A percentile compares a stretch with the other conserved stretches of the same genome.
phyloP scores from a whole-genome alignment of 2,797 vertebrate species.

The Lagodon rhomboides region DNA sequence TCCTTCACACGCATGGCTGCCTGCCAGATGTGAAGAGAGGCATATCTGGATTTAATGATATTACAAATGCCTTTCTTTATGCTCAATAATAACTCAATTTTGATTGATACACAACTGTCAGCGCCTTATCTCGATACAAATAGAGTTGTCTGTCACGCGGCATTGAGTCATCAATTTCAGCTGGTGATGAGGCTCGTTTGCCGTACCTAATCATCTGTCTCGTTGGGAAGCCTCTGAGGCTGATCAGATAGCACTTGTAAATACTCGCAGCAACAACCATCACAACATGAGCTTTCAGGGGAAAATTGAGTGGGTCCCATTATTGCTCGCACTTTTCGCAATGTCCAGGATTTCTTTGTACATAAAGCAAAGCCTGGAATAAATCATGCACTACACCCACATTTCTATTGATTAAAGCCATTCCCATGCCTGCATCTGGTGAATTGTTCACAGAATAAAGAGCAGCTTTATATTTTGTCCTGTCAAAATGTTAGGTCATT shows the following conservation, averaged over 20 bases:
- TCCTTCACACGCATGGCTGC: constrained; percentile 87
- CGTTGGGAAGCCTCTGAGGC: constrained; percentile 92
- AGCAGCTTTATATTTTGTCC: constrained; percentile 98
- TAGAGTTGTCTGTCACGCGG: constrained; percentile 96
- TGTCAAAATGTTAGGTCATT: constrained; percentile 98
- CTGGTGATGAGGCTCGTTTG: constrained; percentile 96
- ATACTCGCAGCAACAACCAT: constrained; percentile 92
- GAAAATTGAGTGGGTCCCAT: constrained; percentile 95
- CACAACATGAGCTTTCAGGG: constrained; percentile 93
- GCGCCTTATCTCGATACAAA: constrained; percentile 96
- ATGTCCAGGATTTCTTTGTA: constrained; percentile 94
- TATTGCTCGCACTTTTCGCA: constrained; percentile 91
- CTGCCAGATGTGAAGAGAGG: constrained; percentile 95
- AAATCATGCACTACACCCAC: constrained; percentile 93
- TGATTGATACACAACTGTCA: constrained; percentile 94
- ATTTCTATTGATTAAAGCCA: constrained; percentile 97
- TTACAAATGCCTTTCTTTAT: constrained; percentile 98
- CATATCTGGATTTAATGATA: constrained; percentile 98
- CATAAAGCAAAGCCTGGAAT: constrained; percentile 95
- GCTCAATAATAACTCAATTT: constrained; percentile 97
- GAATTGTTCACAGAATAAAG: constrained; percentile 97
- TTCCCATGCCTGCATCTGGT: constrained; percentile 94
- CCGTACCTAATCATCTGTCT: constrained; percentile 98
- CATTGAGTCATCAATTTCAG: constrained; percentile 98
- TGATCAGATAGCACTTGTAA: constrained; percentile 97